phyloP scores from a whole-genome alignment of 2,797 vertebrate species.

The Macrochelys suwanniensis region DNA sequence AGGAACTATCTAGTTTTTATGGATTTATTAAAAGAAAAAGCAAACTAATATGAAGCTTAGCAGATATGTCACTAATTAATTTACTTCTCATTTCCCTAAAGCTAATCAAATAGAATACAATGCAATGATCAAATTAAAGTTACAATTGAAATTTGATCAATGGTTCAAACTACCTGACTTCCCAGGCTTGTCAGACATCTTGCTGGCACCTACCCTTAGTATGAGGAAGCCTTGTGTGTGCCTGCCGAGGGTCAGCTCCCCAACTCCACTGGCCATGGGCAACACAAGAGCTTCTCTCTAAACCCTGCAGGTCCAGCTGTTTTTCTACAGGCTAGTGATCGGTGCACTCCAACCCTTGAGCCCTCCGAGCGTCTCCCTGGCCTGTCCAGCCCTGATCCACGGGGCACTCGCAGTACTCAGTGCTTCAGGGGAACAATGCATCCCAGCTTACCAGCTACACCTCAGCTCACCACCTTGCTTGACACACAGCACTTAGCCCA shows the following conservation, averaged over 20 bases:
- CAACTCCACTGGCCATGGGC: background rate
- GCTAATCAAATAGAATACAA: background rate
- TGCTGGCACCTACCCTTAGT: background rate
- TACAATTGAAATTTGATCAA: background rate
- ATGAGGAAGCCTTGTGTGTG: background rate
- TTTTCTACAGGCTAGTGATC: background rate
- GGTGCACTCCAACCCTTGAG: background rate
- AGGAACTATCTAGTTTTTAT: background rate
- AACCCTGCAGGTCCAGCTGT: background rate
- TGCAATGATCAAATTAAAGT: background rate
- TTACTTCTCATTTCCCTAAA: background rate
- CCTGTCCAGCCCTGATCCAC: background rate
- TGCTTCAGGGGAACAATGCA: background rate
- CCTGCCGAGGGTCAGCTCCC: background rate
- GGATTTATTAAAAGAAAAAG: background rate
- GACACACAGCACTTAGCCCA: background rate
- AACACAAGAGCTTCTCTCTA: background rate
- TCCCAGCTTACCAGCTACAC: background rate
- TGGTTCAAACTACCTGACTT: background rate
- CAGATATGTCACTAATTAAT: background rate
- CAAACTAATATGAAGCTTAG: background rate
- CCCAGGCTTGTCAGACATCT: background rate
- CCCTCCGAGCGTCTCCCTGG: background rate
- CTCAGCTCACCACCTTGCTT: background rate
- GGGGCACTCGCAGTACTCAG: background rate